These are phyloP conservation scores for Cantharis rufa DNA, from an alignment of 2,888 invertebrate species.

Conservation along the genomic window DNA sequence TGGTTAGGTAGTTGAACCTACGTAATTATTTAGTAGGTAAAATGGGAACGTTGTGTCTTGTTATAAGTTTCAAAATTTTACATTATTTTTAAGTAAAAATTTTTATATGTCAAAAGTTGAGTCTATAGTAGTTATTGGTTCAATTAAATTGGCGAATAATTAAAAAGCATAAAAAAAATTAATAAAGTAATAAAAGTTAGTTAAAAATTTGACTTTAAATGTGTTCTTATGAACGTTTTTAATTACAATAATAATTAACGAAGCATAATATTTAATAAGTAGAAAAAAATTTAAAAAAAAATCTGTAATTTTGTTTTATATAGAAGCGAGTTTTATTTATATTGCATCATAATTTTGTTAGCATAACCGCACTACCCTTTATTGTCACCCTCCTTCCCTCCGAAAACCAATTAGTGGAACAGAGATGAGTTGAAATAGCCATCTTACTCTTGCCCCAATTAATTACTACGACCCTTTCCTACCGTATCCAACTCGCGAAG, in stretches of 20 bases:
- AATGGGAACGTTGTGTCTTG: no score
- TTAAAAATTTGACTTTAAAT: not conserved
- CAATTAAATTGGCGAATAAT: not conserved
- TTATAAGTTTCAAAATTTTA: no score
- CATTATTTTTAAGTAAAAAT: no score
- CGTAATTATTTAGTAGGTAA: no score
- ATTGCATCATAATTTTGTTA: constrained; percentile 29
- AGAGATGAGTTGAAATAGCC: constrained; percentile 24
- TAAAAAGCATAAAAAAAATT: not conserved
- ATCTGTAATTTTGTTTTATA: constrained; percentile 21
- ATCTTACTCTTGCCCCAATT: constrained; percentile 31
- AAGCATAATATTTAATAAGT: not conserved
- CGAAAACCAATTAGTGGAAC: constrained; percentile 36
- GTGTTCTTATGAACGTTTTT: not conserved
- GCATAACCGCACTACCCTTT: constrained; percentile 31
- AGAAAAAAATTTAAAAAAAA: not conserved
- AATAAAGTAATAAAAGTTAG: not conserved
- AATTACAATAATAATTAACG: not conserved
- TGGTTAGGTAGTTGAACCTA: no score
- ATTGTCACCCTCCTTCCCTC: constrained; percentile 31
- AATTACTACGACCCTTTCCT: constrained; percentile 33
- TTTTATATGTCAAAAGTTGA: not conserved
- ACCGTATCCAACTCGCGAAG: constrained; percentile 30
- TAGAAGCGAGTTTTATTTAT: constrained; percentile 30
- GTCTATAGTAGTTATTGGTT: not conserved